Conservation (phyloP, 2,888 invertebrate species). For the Pseudoips prasinana region DNA sequence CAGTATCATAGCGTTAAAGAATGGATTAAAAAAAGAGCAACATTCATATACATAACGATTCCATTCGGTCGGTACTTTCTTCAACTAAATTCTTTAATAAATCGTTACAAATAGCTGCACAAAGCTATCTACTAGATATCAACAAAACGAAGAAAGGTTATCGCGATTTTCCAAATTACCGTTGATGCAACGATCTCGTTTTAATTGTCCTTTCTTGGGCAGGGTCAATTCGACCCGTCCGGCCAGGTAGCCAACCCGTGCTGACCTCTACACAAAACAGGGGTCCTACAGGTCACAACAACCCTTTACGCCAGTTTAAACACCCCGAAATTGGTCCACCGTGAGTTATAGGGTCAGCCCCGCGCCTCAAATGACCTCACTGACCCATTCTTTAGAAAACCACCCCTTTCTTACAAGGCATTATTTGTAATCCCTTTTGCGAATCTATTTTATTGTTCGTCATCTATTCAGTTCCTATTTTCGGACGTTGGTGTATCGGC, state of each 20-base stretch:
- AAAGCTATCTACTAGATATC: constrained; percentile 47
- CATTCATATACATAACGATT: too few species aligned
- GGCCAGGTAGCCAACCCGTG: constrained; percentile 74
- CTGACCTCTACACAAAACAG: constrained; percentile 56
- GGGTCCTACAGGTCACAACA: constrained; percentile 71
- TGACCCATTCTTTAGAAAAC: constrained; percentile 68
- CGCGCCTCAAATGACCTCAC: constrained; percentile 67
- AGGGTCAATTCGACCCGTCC: constrained; percentile 59
- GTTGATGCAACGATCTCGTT: constrained; percentile 71
- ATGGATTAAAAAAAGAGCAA: too few species aligned
- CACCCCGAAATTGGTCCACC: constrained; percentile 76
- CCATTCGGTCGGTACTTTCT: too few species aligned
- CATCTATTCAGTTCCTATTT: constrained; percentile 57
- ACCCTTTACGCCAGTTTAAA: constrained; percentile 76
- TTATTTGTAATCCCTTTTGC: constrained; percentile 83
- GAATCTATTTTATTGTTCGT: constrained; percentile 79
- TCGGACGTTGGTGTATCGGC: constrained; percentile 68
- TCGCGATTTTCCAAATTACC: constrained; percentile 70
- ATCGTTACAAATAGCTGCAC: constrained; percentile 49
- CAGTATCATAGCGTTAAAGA: too few species aligned
- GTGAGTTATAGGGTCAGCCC: constrained; percentile 79
- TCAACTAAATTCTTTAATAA: constrained; percentile 24
- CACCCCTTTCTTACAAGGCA: constrained; percentile 77
- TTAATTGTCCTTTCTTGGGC: constrained; percentile 71
- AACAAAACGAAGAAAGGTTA: constrained; percentile 59